phyloP scores from a whole-genome alignment of 2,113 vertebrate species.

The Herpetotheres cachinnans region DNA sequence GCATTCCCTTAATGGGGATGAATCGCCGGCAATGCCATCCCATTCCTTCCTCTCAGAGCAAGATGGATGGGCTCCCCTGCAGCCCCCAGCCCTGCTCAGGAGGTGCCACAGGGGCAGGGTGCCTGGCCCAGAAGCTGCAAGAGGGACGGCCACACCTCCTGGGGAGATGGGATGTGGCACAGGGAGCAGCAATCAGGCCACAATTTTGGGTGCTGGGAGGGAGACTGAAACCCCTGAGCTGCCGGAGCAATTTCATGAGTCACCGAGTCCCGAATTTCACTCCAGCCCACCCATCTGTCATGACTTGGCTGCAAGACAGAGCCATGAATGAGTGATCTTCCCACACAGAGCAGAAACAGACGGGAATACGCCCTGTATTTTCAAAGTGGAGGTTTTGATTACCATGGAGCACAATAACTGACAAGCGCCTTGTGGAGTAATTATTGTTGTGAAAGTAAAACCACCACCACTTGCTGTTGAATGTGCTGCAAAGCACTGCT shows the following conservation, averaged over 20 bases:
- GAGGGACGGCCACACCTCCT: neutral
- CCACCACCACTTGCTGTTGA: neutral
- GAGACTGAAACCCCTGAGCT: neutral
- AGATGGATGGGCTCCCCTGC: neutral
- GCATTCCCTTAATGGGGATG: neutral
- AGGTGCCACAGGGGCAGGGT: rapidly evolving
- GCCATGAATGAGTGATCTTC: slow-evolving; percentile 18
- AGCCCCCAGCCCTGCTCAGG: neutral
- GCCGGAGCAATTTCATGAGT: neutral
- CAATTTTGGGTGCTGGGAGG: neutral
- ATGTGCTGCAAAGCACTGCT: neutral
- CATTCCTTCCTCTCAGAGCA: neutral
- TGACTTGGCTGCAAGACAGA: slow-evolving; percentile 32
- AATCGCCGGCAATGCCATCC: neutral
- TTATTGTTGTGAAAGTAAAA: slow-evolving; percentile 24
- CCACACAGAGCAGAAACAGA: slow-evolving; percentile 17
- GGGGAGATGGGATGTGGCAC: neutral
- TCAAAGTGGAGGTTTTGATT: slow-evolving; percentile 57
- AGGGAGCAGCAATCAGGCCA: neutral
- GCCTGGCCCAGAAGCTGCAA: neutral
- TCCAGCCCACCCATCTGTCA: slow-evolving; percentile 35
- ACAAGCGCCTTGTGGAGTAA: slow-evolving; percentile 5
- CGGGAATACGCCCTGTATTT: neutral
- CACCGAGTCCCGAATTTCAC: neutral
- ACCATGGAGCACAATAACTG: neutral